Conservation (phyloP, 2,888 invertebrate genomes). For the Drosophila lutescens region DNA sequence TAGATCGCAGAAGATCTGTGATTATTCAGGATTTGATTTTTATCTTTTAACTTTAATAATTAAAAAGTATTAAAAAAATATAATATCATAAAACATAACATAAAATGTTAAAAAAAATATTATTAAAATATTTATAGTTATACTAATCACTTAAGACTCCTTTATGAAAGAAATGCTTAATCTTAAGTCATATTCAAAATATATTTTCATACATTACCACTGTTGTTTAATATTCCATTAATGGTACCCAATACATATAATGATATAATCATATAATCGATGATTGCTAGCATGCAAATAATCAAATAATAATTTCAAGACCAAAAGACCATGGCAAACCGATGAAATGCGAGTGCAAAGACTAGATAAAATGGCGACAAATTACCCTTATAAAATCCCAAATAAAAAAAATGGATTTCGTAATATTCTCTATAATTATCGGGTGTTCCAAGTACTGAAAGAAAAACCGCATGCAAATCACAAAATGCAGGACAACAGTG, state of each 20-base stretch:
- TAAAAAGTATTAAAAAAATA: too few relatives aligned
- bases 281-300: slow-evolving; percentile 13
- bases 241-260: background rate
- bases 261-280: background rate
- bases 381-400: background rate
- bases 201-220: slow-evolving; percentile 12
- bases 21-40: background rate
- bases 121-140: too few relatives aligned
- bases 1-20: background rate
- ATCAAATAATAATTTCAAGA: background rate
- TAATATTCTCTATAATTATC: slow-evolving; percentile 1
- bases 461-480: slow-evolving; percentile 16
- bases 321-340: background rate
- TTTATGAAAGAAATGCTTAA: too few relatives aligned
- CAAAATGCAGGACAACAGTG: slow-evolving; percentile 18
- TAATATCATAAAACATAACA: too few relatives aligned
- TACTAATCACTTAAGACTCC: too few relatives aligned
- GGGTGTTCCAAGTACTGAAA: background rate
- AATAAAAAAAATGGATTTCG: slow-evolving; percentile 3
- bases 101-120: too few relatives aligned
- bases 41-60: too few relatives aligned
- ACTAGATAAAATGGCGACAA: slow-evolving; percentile 50
- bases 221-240: background rate
- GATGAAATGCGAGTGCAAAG: slow-evolving; percentile 1
- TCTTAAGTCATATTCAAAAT: background rate